phyloP scores from a whole-genome alignment of 2,888 invertebrate genomes.

The Tetragonisca angustula region DNA sequence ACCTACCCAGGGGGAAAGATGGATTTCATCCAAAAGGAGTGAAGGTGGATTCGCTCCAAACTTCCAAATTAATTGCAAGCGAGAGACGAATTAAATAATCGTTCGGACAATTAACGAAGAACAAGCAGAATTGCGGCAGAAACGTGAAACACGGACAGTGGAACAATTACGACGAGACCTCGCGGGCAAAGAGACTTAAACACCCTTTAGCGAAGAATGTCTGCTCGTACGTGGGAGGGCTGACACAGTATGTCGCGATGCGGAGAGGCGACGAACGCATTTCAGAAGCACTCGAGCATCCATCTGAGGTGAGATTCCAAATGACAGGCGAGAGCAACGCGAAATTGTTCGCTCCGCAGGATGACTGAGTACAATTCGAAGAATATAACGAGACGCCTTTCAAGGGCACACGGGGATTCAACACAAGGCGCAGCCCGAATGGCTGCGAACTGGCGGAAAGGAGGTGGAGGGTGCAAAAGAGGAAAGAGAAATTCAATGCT shows the following conservation, averaged over 20 bases:
- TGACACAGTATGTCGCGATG: too few relatives aligned
- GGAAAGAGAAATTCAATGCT: conserved; percentile 64
- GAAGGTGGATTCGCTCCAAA: too few relatives aligned
- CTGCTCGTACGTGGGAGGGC: not conserved
- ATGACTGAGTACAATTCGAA: conserved; percentile 38
- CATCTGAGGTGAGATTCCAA: conserved; percentile 9
- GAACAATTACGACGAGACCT: not conserved
- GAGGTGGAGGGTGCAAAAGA: conserved; percentile 9
- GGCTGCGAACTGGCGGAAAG: conserved; percentile 4
- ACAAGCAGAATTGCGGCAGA: too few relatives aligned
- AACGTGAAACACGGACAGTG: too few relatives aligned
- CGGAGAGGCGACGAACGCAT: conserved; percentile 14
- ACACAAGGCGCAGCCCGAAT: conserved; percentile 58
- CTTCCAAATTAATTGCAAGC: too few relatives aligned
- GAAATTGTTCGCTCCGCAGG: conserved; percentile 29
- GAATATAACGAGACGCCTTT: conserved; percentile 62
- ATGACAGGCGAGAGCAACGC: conserved; percentile 26
- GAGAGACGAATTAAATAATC: too few relatives aligned
- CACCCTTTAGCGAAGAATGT: not conserved
- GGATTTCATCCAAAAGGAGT: too few relatives aligned
- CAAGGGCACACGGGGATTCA: conserved; percentile 72
- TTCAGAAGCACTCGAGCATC: conserved; percentile 4
- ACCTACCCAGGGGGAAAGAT: too few relatives aligned
- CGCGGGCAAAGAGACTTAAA: not conserved
- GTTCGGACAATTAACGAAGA: too few relatives aligned